Evolutionary conservation across 2,797 vertebrate genomes (phyloP), one percentile per base, ranked within the genome.

Genomic region (Scomberomorus guttatus): DNA sequence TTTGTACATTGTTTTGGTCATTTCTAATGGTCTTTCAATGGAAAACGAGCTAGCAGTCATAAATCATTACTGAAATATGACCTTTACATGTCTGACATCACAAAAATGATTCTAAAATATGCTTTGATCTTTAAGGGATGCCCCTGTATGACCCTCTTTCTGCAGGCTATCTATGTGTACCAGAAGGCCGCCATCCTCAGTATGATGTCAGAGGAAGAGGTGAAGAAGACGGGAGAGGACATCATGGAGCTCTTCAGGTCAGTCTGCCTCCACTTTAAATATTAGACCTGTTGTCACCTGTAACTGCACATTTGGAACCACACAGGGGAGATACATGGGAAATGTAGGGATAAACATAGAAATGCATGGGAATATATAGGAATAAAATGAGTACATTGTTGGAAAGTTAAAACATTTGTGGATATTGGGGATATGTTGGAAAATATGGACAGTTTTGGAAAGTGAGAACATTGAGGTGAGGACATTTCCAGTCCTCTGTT

Each of bases 101-200:
- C 44, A 48, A 22, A 39, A 22, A 22, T 1, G 4, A 4, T 50
- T 63, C 5, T 46, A 4, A 11, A 52, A 17, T 1, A 22, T 14
- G 44, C 12, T 65, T 22, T 22, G 50, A 52, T 24, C 44, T 51
- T 37, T 34, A 11, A 22, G 5, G 17, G 44, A 18, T 37, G 15
- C 18, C 14, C 32, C 25, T 32, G 44, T 46, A n/a, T 64, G 44
- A 1, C 2, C 17, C 13, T 73, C 42, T 61, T 0, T 17, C 82
- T 87, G 5, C 84, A 99, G 98, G 98, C 98, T 5, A 99, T 97
- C 51, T 99, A 99, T 25, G 94, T 98, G 46, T 99, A 97, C 90
- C 96, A 99, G 92, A 99, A 99, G 90, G 97, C 98, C 11, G 96
- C 98, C 48, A 97, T 98, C 92, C 89, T 99, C 11, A 98, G 96